Percentiles rank a stretch among this genome's conserved stretches.
Conservation (phyloP, 2,888 invertebrate genomes). For the Endomychus coccineus region DNA sequence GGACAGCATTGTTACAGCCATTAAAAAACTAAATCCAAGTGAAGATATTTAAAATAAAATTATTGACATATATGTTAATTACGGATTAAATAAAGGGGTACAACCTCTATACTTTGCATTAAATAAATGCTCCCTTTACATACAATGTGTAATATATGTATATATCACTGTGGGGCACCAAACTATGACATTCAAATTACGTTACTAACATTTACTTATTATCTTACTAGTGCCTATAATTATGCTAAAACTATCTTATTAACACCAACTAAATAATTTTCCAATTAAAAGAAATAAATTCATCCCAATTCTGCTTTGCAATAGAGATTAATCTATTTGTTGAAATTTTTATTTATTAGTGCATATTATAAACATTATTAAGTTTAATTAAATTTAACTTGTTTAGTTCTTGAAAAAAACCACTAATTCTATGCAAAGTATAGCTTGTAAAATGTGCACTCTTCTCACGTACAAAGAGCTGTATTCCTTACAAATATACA, state of each 20-base stretch:
- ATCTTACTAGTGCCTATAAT: slow-evolving; percentile 11
- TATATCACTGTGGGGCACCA: slow-evolving; percentile 20
- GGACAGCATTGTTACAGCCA: slow-evolving; percentile 1
- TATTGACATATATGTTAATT: slow-evolving; percentile 47
- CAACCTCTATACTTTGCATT: slow-evolving; percentile 90
- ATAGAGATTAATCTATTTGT: too few relatives aligned
- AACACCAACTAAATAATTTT: slow-evolving; percentile 7
- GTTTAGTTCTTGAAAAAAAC: slow-evolving; percentile 70
- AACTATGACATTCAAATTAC: too few relatives aligned
- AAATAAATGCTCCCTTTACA: slow-evolving; percentile 81
- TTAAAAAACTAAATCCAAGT: slow-evolving; percentile 13
- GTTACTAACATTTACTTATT: too few relatives aligned
- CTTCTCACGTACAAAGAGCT: slow-evolving; percentile 20
- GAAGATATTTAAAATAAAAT: slow-evolving; percentile 12
- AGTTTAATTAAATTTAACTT: slow-evolving; percentile 12
- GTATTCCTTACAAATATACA: slow-evolving; percentile 12
- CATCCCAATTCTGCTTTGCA: too few relatives aligned
- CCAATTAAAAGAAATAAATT: too few relatives aligned
- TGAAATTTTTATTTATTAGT: too few relatives aligned
- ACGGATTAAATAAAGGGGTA: slow-evolving; percentile 43
- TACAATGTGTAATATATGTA: slow-evolving; percentile 24
- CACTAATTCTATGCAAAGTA: slow-evolving; percentile 91
- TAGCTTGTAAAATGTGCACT: slow-evolving; percentile 61
- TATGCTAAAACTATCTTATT: slow-evolving; percentile 12
- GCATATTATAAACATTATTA: slow-evolving; percentile 20